Base-by-base conservation (phyloP, 1,140 invertebrate species). In the Mercenaria mercenaria region DNA sequence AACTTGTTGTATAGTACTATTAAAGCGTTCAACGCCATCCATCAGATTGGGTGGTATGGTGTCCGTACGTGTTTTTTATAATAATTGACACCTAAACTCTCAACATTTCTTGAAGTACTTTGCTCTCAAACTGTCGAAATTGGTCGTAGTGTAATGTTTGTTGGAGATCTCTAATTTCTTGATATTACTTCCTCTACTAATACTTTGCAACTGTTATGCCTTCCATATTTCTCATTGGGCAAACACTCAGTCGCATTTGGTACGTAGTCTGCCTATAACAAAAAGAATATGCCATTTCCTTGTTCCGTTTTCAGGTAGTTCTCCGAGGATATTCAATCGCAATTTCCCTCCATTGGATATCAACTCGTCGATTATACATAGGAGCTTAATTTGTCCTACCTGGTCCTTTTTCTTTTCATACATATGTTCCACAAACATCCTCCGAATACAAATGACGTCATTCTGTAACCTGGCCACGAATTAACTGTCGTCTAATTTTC, bases 11-110 rank as follows among this genome's bases (percentile, higher is more conserved):
- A 93, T 26, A 18, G 91, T 92, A 0, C 67, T 18, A 41, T 93
- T 93, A 29, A 93, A 92, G 32, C 93, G 20, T 74, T 93, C 92
- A 13, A 92, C 87, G 64, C 87, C 77, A 93, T 76, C 13, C 92
- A 37, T 93, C 89, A 15, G 81, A 88, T 50, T 91, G 0, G 92
- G 74, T 93, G 92, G 41, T 91, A 91, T 4, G 93, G 59, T 20
- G 83, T 91, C 91, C 2, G 90, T 91, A n/a, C 80, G 15, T 11
- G 91, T 90, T 32, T 92, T 89, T n/a, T n/a, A n/a, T n/a, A n/a
- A n/a, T n/a, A n/a, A 32, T 88, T 34, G 20, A 92, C 91, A 39
- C 82, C 72, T 4, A 93, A 61, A 39, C 90, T 52, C 18, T 90
- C 34, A 56, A 91, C 26, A 92, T 80, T 64, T 91, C 83, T 32